Evolutionary conservation across 2,113 vertebrate genomes (phyloP).

Genomic region (Dolichallabes microphthalmus): DNA sequence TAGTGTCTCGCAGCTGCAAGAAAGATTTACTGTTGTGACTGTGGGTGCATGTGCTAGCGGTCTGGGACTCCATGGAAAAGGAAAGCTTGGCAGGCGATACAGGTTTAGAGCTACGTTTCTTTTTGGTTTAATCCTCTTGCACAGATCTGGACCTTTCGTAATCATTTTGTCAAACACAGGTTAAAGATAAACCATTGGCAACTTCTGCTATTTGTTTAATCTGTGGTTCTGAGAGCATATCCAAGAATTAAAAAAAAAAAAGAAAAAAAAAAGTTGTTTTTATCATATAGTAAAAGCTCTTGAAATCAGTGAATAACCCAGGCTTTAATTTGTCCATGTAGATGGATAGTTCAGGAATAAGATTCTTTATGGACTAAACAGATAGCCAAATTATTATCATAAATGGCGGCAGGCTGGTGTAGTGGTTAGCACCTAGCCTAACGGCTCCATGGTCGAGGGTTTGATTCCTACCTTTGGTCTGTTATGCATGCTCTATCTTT

Average conservation of each 20-base stretch:
- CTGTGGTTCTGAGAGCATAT: background rate
- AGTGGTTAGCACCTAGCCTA: no score
- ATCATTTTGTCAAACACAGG: background rate
- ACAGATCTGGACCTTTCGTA: background rate
- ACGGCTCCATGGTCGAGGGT: no score
- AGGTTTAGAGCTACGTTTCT: slow-evolving; percentile 75
- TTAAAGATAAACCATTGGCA: background rate
- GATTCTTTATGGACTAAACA: background rate
- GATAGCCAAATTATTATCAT: background rate
- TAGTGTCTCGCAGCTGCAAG: slow-evolving; percentile 19
- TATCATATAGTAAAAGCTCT: background rate
- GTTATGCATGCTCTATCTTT: no score
- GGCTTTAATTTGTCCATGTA: background rate
- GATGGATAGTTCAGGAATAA: background rate
- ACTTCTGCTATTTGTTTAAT: background rate
- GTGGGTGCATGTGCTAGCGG: slow-evolving; percentile 20
- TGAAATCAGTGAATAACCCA: background rate
- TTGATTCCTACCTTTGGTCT: no score
- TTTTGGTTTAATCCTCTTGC: slow-evolving; percentile 38
- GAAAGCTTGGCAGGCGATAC: slow-evolving; percentile 72
- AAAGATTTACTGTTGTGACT: slow-evolving; percentile 42
- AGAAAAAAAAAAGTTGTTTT: background rate
- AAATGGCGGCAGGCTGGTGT: no score
- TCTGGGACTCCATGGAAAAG: slow-evolving; percentile 13
- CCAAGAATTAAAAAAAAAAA: background rate